phyloP scores from a whole-genome alignment of 2,797 vertebrate genomes.

The Rhyacichthys aspro region DNA sequence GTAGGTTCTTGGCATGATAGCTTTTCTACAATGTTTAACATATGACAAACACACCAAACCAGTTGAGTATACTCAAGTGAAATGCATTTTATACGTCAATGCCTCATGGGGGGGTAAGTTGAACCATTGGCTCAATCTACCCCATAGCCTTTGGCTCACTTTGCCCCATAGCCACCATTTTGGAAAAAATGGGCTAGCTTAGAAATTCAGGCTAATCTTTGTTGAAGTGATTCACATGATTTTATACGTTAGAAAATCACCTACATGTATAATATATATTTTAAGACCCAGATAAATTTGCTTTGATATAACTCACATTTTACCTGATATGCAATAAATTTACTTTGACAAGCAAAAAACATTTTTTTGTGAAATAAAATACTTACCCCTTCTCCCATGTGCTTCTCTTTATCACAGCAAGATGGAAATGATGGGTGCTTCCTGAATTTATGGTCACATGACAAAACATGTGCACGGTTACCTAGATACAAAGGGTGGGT shows the following conservation, averaged over 20 bases:
- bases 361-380: neutral
- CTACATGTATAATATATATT: constrained; percentile 19
- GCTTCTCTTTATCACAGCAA: constrained; percentile 8
- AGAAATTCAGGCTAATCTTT: constrained; percentile 20
- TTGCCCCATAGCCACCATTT: constrained; percentile 33
- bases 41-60: constrained; percentile 14
- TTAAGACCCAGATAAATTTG: neutral
- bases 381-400: constrained; percentile 16
- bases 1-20: constrained; percentile 18
- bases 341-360: neutral
- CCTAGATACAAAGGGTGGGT: too few relatives aligned
- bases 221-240: constrained; percentile 16
- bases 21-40: constrained; percentile 23
- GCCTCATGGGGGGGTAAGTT: constrained; percentile 26
- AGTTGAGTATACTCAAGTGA: neutral
- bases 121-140: constrained; percentile 27
- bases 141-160: constrained; percentile 20
- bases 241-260: constrained; percentile 20
- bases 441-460: constrained; percentile 24
- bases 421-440: constrained; percentile 23
- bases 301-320: neutral
- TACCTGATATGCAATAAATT: neutral
- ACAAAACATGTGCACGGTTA: constrained; percentile 10
- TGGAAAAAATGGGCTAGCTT: constrained; percentile 16
- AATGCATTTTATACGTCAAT: constrained; percentile 10